Base-by-base conservation (phyloP, 2,113 vertebrate species). In the Malurus melanocephalus region DNA sequence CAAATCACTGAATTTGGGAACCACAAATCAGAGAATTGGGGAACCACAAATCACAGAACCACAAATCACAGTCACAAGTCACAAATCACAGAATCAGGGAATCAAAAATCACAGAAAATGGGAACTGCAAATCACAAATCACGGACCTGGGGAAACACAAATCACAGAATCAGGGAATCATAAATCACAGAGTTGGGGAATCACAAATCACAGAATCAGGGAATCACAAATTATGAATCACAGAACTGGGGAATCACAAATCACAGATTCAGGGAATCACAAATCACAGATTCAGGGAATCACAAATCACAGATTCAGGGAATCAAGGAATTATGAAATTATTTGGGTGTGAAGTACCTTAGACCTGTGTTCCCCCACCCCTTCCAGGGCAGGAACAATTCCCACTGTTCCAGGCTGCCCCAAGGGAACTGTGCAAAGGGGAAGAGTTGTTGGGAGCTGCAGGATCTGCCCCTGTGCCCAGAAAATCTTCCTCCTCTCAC, bases 211-310 rank as follows among this genome's bases (percentile, higher is more conserved):
- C 18, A 45, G 13, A 56, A 16, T n/a, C 5, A 14, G 21, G 12
- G 68, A 55, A 4, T 0, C 22, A 55, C 9, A 55, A 1, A 43
- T n/a, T 8, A 33, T 16, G 33, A 4, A 24, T 33, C 14, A 3
- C 10, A 23, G 14, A 30, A 21, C 42, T 9, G 8, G 35, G 35
- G 35, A 35, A 35, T 35, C 35, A 35, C 35, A 35, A 35, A 35
- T 33, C 22, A 0, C 30, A n/a, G 22, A n/a, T 19, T 32, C 3
- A 24, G 28, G 28, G 13, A 21, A 8, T 0, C 27, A 53, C 8
- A 71, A 10, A 18, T 23, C 27, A 1, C 4, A 13, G 8, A 18
- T n/a, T n/a, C n/a, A n/a, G 16, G 8, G 38, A 26, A 14, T 0
- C 22, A 65, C 16, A 46, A 18, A 33, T 46, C 21, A 4, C 22